These are phyloP conservation scores for Hydropsyche betteni DNA, from an alignment of 2,888 invertebrate species.

Conservation along the genomic window DNA sequence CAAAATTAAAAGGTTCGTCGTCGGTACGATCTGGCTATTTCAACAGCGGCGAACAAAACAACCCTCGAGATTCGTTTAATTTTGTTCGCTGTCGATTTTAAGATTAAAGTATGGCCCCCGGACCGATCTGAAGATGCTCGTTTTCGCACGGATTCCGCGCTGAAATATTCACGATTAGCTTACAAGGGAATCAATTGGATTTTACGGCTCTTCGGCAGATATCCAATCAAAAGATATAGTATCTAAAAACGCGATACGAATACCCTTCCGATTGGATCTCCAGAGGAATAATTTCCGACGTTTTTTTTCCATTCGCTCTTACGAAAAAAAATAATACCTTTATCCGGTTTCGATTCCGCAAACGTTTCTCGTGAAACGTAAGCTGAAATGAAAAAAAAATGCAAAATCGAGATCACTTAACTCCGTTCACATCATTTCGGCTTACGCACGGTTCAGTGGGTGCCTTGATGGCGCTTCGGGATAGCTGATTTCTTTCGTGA, in stretches of 20 bases:
- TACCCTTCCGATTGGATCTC: background rate
- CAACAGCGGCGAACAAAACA: background rate
- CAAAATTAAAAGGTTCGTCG: background rate
- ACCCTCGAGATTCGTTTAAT: background rate
- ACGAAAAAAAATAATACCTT: conserved; percentile 20
- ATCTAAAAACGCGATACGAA: conserved; percentile 5
- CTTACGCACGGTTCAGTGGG: conserved; percentile 30
- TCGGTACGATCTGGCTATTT: background rate
- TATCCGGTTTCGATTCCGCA: conserved; percentile 24
- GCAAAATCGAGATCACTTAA: conserved; percentile 36
- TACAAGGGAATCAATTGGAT: conserved; percentile 34
- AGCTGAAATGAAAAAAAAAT: conserved; percentile 11
- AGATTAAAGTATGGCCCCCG: conserved; percentile 1
- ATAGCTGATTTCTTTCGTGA: background rate
- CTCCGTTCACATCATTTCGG: conserved; percentile 29
- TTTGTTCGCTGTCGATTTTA: conserved; percentile 6
- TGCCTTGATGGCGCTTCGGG: conserved; percentile 17
- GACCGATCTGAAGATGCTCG: conserved; percentile 5
- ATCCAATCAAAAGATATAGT: conserved; percentile 37
- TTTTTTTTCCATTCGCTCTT: conserved; percentile 1
- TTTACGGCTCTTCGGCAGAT: conserved; percentile 30
- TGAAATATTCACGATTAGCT: conserved; percentile 36
- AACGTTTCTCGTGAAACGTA: background rate
- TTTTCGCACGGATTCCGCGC: conserved; percentile 10
- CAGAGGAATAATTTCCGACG: background rate